Evolutionary conservation across 2,797 vertebrate species (phyloP).

Genomic region (Tokudaia tokunoshimensis): DNA sequence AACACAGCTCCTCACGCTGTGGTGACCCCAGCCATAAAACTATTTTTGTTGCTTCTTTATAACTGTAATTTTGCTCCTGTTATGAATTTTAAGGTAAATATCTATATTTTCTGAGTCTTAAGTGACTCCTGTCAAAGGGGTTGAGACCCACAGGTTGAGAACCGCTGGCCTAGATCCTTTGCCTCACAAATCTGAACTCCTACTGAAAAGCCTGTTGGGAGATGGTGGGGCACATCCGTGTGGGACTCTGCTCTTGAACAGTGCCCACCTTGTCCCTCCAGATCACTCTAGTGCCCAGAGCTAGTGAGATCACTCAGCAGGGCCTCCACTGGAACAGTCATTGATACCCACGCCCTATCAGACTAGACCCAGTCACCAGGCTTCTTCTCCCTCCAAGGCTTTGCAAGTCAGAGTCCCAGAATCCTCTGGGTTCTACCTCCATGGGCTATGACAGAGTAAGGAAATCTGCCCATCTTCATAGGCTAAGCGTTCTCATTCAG

Average conservation of each 20-base stretch:
- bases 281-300: neutral
- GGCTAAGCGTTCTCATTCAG: neutral
- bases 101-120: neutral
- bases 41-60: no score
- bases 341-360: neutral
- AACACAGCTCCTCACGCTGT: neutral
- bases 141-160: neutral
- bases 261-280: neutral
- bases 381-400: neutral
- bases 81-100: neutral
- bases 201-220: neutral
- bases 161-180: neutral
- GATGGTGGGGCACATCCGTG: neutral
- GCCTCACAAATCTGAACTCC: neutral
- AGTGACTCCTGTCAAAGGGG: neutral
- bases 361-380: neutral
- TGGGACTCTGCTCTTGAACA: neutral
- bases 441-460: neutral
- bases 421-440: neutral
- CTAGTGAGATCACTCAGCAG: neutral
- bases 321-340: neutral
- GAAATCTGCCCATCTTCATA: neutral
- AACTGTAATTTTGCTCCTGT: neutral
- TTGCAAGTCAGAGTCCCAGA: neutral
- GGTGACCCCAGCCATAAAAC: neutral